These are phyloP conservation scores for Protodeltote pygarga DNA, from an alignment of 2,888 invertebrate species.

Conservation along the genomic window DNA sequence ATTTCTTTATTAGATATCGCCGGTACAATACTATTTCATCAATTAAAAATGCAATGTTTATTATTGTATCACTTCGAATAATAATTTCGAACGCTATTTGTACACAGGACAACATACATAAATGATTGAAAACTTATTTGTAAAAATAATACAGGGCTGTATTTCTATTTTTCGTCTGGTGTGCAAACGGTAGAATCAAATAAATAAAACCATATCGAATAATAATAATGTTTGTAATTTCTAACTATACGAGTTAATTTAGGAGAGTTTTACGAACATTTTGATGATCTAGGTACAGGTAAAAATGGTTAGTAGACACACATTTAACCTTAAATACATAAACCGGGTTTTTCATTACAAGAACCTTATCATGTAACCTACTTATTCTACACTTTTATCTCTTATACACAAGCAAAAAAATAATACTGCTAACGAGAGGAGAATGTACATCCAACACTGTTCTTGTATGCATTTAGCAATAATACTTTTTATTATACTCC, in stretches of 20 bases:
- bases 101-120: constrained; percentile 75
- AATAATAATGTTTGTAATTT: constrained; percentile 10
- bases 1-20: constrained; percentile 81
- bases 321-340: constrained; percentile 27
- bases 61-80: constrained; percentile 75
- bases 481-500: constrained; percentile 4
- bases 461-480: constrained; percentile 5
- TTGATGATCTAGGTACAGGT: no score
- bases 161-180: constrained; percentile 74
- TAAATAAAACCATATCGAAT: constrained; percentile 27
- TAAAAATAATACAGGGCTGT: constrained; percentile 53
- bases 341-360: constrained; percentile 20
- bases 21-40: constrained; percentile 79
- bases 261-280: no score
- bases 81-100: constrained; percentile 74
- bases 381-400: constrained; percentile 54
- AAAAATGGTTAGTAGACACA: constrained; percentile 25
- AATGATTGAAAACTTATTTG: constrained; percentile 50
- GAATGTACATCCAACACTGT: constrained; percentile 26
- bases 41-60: constrained; percentile 81
- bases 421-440: constrained; percentile 66
- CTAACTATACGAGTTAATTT: no score
- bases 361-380: constrained; percentile 44
- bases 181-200: constrained; percentile 50
- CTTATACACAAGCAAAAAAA: constrained; percentile 60